Evolutionary conservation across 2,113 vertebrate species (phyloP).

Genomic region (Raja brachyura): DNA sequence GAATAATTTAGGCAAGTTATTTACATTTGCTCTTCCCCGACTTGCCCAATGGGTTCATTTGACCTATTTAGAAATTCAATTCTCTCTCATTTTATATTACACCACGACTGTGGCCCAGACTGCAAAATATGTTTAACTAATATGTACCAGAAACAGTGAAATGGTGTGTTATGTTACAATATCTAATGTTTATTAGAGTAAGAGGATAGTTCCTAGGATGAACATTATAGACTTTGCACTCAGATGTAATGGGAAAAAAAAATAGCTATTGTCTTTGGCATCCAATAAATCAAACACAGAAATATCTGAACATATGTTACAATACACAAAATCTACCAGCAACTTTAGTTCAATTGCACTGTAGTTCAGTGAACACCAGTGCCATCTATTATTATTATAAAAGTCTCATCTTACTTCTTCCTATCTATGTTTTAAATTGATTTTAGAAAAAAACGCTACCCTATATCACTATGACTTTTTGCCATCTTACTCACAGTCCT

Average conservation of each 20-base stretch:
- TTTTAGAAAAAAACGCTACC: too few relatives aligned
- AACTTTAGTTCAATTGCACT: background rate
- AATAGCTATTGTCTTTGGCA: background rate
- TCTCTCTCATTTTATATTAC: constrained; percentile 42
- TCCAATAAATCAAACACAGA: constrained; percentile 24
- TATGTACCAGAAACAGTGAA: background rate
- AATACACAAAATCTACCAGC: background rate
- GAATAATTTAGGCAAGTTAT: background rate
- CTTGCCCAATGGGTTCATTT: constrained; percentile 40
- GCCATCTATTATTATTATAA: background rate
- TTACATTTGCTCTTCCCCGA: background rate
- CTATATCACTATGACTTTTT: too few relatives aligned
- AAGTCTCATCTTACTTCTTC: too few relatives aligned
- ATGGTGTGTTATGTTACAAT: background rate
- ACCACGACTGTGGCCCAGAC: background rate
- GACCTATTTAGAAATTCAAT: constrained; percentile 47
- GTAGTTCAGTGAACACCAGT: background rate
- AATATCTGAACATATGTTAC: background rate
- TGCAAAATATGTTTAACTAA: background rate
- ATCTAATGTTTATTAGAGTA: background rate
- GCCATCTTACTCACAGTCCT: too few relatives aligned
- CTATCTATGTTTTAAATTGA: too few relatives aligned
- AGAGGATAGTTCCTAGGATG: constrained; percentile 22
- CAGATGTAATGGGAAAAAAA: background rate
- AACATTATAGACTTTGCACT: background rate